A percentile compares a stretch with the other conserved stretches of the same genome.
Conservation (phyloP, 2,797 vertebrate genomes). For the Steatocranus sp. region DNA sequence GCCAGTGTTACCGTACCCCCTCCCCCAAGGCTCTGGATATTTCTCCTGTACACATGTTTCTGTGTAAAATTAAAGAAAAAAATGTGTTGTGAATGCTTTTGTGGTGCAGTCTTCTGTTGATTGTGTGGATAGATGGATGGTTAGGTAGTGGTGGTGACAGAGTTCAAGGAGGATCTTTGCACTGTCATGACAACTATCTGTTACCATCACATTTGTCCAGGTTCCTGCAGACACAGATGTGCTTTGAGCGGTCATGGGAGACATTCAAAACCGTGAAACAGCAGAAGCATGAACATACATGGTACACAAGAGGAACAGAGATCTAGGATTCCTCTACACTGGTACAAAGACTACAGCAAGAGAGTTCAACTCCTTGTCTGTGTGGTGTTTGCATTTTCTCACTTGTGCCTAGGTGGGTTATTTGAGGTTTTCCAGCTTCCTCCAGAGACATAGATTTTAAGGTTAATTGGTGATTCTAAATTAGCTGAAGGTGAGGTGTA, state of each 20-base stretch:
- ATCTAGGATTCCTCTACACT: neutral
- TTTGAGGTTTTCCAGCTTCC: neutral
- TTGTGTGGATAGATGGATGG: neutral
- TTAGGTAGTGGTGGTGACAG: neutral
- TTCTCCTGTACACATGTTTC: slow-evolving; percentile 63
- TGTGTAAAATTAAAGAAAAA: slow-evolving; percentile 67
- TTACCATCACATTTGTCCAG: neutral
- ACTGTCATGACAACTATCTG: neutral
- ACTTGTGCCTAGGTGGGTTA: neutral
- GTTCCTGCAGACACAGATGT: neutral
- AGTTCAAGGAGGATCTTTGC: neutral
- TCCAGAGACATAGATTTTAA: neutral
- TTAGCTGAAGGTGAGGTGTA: neutral
- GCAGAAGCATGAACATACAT: neutral
- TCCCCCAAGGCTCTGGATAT: slow-evolving; percentile 47
- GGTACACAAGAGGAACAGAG: neutral
- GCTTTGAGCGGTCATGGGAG: neutral
- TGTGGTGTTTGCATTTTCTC: neutral
- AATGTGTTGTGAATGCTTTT: slow-evolving; percentile 43
- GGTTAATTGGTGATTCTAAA: neutral
- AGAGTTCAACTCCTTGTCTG: neutral
- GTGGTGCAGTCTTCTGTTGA: neutral
- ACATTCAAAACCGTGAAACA: neutral
- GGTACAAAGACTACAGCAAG: neutral
- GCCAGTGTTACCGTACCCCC: slow-evolving; percentile 32